phyloP scores from a whole-genome alignment of 64 coral and sea anemone species.

The Orbicella faveolata region DNA sequence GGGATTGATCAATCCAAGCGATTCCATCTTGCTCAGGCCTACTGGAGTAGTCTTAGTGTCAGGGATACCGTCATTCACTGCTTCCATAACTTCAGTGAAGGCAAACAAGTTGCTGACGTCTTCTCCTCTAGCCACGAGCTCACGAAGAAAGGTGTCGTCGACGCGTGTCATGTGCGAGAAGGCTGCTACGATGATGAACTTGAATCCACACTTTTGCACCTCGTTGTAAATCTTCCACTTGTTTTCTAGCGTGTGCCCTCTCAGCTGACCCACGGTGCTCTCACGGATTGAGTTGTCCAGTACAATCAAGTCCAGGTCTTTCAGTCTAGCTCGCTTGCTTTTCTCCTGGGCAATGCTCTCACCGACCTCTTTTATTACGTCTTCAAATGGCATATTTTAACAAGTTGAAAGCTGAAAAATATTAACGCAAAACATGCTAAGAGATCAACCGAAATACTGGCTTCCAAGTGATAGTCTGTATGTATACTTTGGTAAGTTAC shows the following conservation, averaged over 20 bases:
- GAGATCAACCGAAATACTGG: too few relatives aligned
- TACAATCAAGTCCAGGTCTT: slow-evolving; percentile 47
- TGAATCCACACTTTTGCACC: slow-evolving; percentile 7
- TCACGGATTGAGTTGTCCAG: slow-evolving; percentile 73
- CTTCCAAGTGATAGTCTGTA: too few relatives aligned
- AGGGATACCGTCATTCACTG: slow-evolving; percentile 14
- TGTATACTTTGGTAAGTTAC: too few relatives aligned
- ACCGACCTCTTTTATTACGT: neutral
- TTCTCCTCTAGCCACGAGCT: neutral
- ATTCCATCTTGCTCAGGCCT: slow-evolving; percentile 45
- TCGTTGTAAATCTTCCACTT: slow-evolving; percentile 57
- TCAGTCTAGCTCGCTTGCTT: slow-evolving; percentile 3
- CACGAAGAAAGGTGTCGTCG: neutral
- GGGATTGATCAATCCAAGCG: slow-evolving; percentile 41
- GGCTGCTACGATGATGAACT: neutral
- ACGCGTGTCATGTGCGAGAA: neutral
- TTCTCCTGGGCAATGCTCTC: neutral
- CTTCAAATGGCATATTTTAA: neutral
- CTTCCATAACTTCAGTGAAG: slow-evolving; percentile 51
- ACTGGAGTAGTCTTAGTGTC: slow-evolving; percentile 38
- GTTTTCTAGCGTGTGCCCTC: slow-evolving; percentile 41
- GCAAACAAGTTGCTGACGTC: neutral
- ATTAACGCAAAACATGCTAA: neutral
- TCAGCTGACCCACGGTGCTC: slow-evolving; percentile 62
- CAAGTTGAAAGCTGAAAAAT: neutral